Conservation (phyloP, 64 coral and sea anemone genomes). For the Catalaphyllia jardinei region DNA sequence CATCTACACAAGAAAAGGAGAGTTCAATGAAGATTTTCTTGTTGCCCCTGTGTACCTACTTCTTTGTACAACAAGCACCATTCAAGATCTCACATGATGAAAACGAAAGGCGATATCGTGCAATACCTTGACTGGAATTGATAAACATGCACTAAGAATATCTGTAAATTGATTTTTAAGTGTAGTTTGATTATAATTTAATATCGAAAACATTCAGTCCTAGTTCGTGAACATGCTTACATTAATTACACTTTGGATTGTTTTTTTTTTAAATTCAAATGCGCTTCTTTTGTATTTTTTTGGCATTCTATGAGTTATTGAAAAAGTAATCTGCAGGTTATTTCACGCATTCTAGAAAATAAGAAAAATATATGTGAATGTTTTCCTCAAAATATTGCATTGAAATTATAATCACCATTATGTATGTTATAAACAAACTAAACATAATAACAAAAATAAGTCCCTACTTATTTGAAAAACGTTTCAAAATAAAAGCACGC, state of each 20-base stretch:
- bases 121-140: background rate
- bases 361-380: no score
- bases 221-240: background rate
- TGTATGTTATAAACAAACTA: no score
- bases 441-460: no score
- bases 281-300: background rate
- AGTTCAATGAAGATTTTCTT: no score
- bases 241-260: background rate
- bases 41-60: background rate
- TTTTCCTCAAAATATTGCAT: no score
- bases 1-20: background rate
- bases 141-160: background rate
- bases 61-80: background rate
- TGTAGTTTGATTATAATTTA: background rate
- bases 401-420: no score
- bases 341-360: no score
- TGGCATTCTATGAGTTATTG: background rate
- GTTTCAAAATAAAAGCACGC: no score
- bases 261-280: background rate
- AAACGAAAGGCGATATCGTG: background rate
- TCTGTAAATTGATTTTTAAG: background rate
- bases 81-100: background rate
- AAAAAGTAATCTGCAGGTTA: background rate
- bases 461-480: no score
- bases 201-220: background rate